These are phyloP conservation scores for Poeciliopsis prolifica DNA, from an alignment of 2,113 vertebrate genomes.

Conservation along the genomic window DNA sequence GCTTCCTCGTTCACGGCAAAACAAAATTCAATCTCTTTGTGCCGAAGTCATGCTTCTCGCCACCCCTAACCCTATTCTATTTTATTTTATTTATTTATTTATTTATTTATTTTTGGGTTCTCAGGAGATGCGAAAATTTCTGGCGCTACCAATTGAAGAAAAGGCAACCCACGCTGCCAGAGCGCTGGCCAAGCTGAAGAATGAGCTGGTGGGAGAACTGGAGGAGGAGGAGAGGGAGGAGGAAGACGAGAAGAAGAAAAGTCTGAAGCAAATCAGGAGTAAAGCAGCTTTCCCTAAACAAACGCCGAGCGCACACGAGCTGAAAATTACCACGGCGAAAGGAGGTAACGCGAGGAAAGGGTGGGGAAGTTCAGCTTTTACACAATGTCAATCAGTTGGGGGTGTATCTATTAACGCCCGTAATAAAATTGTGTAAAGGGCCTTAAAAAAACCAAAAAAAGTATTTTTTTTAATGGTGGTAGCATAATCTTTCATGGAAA, in stretches of 20 bases:
- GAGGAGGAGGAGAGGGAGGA: conserved; percentile 45
- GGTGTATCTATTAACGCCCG: too few species aligned
- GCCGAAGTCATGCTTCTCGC: conserved; percentile 21
- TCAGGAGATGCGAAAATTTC: conserved; percentile 82
- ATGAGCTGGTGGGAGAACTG: conserved; percentile 68
- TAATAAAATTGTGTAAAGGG: background rate
- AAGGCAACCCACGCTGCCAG: conserved; percentile 77
- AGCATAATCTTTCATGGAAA: background rate
- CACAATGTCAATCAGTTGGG: background rate
- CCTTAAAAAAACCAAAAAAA: too few species aligned
- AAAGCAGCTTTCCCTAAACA: conserved; percentile 39
- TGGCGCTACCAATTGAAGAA: conserved; percentile 79
- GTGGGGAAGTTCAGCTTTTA: background rate
- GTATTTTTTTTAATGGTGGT: too few species aligned
- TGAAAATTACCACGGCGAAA: conserved; percentile 79
- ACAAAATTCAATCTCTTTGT: background rate
- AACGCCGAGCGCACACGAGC: conserved; percentile 39
- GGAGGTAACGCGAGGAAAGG: conserved; percentile 62
- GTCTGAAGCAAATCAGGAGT: conserved; percentile 28
- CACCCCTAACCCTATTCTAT: background rate
- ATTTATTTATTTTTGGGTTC: background rate
- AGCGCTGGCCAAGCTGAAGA: conserved; percentile 63
- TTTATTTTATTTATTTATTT: too few species aligned
- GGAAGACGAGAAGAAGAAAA: conserved; percentile 22
- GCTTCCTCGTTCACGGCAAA: conserved; percentile 3